Percentiles rank a stretch among this genome's conserved stretches.
Conservation (phyloP, 1,140 invertebrate species). For the Augochlora pura region DNA sequence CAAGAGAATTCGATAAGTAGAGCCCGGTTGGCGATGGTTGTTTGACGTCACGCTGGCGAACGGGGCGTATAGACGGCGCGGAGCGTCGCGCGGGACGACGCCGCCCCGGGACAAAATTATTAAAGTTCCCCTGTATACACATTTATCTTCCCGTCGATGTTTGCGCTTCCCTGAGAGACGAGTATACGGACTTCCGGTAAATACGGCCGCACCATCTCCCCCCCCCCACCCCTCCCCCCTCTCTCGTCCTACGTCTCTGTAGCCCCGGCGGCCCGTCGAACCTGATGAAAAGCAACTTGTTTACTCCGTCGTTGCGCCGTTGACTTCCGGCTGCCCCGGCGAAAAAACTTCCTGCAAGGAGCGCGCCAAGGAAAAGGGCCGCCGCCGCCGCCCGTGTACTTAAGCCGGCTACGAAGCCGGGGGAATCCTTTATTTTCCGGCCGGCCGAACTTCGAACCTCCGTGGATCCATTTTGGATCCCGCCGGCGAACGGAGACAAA, state of each 20-base stretch:
- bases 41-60: neutral
- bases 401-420: constrained; percentile 26
- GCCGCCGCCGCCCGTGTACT: too few relatives aligned
- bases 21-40: neutral
- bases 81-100: neutral
- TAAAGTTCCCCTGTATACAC: constrained; percentile 50
- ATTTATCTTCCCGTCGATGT: constrained; percentile 51
- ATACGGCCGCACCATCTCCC: constrained; percentile 36
- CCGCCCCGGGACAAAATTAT: constrained; percentile 58
- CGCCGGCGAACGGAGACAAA: neutral
- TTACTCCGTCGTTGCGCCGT: constrained; percentile 46
- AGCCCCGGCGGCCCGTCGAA: constrained; percentile 31
- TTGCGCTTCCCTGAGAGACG: constrained; percentile 41
- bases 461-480: neutral
- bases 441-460: constrained; percentile 17
- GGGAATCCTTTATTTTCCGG: constrained; percentile 43
- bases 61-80: neutral
- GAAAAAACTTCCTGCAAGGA: constrained; percentile 37
- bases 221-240: neutral
- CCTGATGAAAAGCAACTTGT: constrained; percentile 64
- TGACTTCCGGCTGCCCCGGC: constrained; percentile 44
- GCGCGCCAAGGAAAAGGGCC: neutral
- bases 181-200: constrained; percentile 49
- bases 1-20: too few relatives aligned
- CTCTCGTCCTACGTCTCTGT: too few relatives aligned